phyloP scores from a whole-genome alignment of 2,888 invertebrate species.

The Seira ritae region DNA sequence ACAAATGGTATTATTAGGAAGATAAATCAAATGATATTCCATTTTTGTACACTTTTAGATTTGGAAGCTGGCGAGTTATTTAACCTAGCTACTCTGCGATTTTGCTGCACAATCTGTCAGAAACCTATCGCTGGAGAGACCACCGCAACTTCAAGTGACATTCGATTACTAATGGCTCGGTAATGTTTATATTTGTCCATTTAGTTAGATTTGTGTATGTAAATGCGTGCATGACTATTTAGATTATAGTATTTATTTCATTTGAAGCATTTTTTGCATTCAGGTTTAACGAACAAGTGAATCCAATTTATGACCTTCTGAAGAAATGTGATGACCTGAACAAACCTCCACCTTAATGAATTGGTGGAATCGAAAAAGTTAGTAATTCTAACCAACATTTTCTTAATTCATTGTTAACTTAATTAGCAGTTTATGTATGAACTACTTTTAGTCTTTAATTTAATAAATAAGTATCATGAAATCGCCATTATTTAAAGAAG shows the following conservation, averaged over 20 bases:
- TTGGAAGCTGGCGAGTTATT: constrained; percentile 32
- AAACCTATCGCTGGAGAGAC: constrained; percentile 5
- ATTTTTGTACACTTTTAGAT: too few species aligned
- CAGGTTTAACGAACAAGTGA: constrained; percentile 35
- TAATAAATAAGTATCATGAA: neutral
- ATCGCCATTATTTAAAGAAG: neutral
- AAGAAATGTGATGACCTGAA: constrained; percentile 3
- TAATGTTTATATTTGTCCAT: constrained; percentile 7
- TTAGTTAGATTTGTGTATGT: neutral
- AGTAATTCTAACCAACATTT: too few species aligned
- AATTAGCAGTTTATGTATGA: neutral
- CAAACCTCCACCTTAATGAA: too few species aligned
- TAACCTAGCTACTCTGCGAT: neutral
- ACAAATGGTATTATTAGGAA: too few species aligned
- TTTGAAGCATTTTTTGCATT: neutral
- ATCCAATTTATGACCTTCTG: constrained; percentile 27
- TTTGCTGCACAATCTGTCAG: constrained; percentile 4
- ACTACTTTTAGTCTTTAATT: neutral
- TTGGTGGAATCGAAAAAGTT: too few species aligned
- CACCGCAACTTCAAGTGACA: constrained; percentile 3
- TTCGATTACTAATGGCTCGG: constrained; percentile 14
- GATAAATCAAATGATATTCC: too few species aligned
- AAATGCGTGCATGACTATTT: too few species aligned
- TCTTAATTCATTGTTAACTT: neutral
- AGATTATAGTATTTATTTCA: too few species aligned